Evolutionary conservation across 2,888 invertebrate genomes (phyloP).

Genomic region (Drosophila fungiperda): DNA sequence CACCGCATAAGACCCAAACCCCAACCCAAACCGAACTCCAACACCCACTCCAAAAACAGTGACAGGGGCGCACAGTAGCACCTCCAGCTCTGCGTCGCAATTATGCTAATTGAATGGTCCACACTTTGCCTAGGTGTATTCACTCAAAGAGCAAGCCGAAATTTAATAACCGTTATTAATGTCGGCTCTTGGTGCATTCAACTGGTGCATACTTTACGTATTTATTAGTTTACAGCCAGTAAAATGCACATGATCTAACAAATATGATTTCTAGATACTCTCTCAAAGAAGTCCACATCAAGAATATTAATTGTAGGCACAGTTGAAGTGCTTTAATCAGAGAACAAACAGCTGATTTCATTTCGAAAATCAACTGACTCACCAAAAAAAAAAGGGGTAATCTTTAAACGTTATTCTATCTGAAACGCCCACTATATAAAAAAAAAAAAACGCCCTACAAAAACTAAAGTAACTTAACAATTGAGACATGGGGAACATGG

Average conservation of each 20-base stretch:
- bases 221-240: background rate
- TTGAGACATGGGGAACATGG: constrained; percentile 27
- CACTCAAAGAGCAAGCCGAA: constrained; percentile 57
- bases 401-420: constrained; percentile 11
- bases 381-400: background rate
- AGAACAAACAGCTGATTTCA: constrained; percentile 2
- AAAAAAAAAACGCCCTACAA: constrained; percentile 40
- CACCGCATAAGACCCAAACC: background rate
- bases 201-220: constrained; percentile 35
- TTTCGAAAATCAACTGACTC: background rate
- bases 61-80: constrained; percentile 45
- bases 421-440: constrained; percentile 39
- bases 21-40: background rate
- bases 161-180: constrained; percentile 62
- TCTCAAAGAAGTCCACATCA: background rate
- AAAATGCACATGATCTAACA: constrained; percentile 20
- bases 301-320: background rate
- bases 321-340: background rate
- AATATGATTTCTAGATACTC: background rate
- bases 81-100: constrained; percentile 23
- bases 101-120: constrained; percentile 61
- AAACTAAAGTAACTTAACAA: constrained; percentile 32
- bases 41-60: constrained; percentile 32
- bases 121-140: constrained; percentile 24
- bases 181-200: constrained; percentile 33